A percentile compares a stretch with the other conserved stretches of the same genome.
Conservation (phyloP, 2,113 vertebrate species). For the Prunella fulvescens region DNA sequence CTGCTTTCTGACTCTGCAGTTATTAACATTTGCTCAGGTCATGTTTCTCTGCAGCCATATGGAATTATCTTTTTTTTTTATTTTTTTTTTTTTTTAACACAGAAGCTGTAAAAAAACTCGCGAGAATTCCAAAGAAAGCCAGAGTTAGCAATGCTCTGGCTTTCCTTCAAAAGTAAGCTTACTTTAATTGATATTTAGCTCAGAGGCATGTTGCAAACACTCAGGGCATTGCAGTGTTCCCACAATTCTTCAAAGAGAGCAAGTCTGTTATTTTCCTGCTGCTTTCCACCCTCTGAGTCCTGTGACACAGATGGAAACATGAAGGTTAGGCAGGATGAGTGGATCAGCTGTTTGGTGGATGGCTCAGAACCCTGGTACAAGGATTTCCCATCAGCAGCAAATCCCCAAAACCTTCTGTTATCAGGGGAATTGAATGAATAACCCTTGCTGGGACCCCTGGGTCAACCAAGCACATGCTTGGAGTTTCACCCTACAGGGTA, state of each 20-base stretch:
- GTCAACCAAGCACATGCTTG: neutral
- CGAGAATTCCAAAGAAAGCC: neutral
- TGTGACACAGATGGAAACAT: constrained; percentile 73
- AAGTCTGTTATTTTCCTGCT: neutral
- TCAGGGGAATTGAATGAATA: neutral
- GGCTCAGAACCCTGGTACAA: constrained; percentile 68
- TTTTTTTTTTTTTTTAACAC: neutral
- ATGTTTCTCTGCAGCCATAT: neutral
- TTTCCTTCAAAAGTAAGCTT: neutral
- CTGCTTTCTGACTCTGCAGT: neutral
- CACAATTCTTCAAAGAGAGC: neutral
- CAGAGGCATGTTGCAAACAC: neutral
- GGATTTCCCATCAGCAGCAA: constrained; percentile 68
- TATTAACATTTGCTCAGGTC: neutral
- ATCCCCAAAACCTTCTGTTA: neutral
- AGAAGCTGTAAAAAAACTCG: neutral
- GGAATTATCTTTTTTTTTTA: neutral
- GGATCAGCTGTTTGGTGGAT: constrained; percentile 72
- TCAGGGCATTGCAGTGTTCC: neutral
- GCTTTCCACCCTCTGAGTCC: constrained; percentile 46
- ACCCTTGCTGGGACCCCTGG: neutral
- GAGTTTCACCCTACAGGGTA: neutral
- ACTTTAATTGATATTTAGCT: neutral
- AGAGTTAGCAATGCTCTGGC: neutral
- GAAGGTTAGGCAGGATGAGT: constrained; percentile 75